These are phyloP conservation scores for Callyntrura guangdongensis DNA, from an alignment of 2,888 invertebrate genomes.

Conservation along the genomic window DNA sequence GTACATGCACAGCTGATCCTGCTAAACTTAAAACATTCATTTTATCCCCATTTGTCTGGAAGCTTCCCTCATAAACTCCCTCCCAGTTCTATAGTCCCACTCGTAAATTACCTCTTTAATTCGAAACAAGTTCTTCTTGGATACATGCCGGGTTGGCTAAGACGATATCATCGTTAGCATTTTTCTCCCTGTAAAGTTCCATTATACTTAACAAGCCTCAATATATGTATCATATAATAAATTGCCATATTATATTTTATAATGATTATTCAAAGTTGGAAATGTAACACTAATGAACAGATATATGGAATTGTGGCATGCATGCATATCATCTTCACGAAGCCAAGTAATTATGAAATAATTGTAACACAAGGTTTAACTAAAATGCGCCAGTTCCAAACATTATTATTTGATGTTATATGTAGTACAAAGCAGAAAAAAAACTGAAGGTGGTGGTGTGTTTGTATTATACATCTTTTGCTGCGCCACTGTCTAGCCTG, in stretches of 20 bases:
- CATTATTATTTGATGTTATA: neutral
- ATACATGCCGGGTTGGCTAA: neutral
- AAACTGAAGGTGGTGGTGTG: neutral
- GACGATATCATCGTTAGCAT: too few species aligned
- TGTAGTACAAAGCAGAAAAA: neutral
- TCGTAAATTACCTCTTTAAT: neutral
- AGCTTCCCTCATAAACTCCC: neutral
- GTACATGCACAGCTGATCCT: slow-evolving; percentile 27
- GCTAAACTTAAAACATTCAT: neutral
- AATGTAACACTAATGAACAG: neutral
- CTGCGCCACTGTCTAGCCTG: neutral
- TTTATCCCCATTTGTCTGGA: slow-evolving; percentile 28
- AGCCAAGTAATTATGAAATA: neutral
- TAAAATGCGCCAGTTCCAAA: neutral
- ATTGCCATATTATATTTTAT: neutral
- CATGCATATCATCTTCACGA: neutral
- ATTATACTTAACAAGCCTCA: too few species aligned
- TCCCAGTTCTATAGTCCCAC: neutral
- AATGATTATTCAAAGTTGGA: neutral
- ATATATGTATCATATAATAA: too few species aligned
- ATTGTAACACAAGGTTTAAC: neutral
- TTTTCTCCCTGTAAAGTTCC: too few species aligned
- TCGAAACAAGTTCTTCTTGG: neutral
- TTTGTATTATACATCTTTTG: neutral
- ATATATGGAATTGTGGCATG: neutral